Percentiles rank a stretch among this genome's conserved stretches.
Evolutionary conservation across 2,113 vertebrate species (phyloP).

Genomic region (Salvelinus fontinalis): DNA sequence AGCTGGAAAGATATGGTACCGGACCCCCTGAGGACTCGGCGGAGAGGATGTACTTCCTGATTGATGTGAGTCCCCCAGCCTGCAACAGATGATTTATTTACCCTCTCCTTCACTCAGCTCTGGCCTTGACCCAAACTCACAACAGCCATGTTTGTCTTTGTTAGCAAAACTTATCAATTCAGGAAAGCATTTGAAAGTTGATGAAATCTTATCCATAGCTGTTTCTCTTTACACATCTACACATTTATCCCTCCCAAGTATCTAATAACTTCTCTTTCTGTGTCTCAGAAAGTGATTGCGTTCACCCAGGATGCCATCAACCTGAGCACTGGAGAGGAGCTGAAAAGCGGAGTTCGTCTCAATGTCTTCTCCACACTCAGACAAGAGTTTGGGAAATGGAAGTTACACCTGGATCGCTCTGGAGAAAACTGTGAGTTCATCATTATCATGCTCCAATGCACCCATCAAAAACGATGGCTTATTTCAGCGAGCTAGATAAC

Average conservation of each 20-base stretch:
- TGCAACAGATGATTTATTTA: too few relatives aligned
- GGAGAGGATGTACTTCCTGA: constrained; percentile 63
- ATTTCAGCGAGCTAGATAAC: too few relatives aligned
- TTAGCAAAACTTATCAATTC: too few relatives aligned
- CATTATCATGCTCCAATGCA: background rate
- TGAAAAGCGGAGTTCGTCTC: constrained; percentile 12
- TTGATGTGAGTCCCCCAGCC: constrained; percentile 60
- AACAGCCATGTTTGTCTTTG: too few relatives aligned
- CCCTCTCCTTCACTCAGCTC: too few relatives aligned
- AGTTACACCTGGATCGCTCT: fast-evolving
- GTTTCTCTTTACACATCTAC: background rate
- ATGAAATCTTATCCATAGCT: too few relatives aligned
- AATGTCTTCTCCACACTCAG: constrained; percentile 78
- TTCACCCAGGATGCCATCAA: constrained; percentile 74
- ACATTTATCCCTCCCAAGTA: background rate
- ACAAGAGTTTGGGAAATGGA: constrained; percentile 74
- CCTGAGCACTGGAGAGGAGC: constrained; percentile 76
- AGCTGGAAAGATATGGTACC: constrained; percentile 67
- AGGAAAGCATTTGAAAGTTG: too few relatives aligned
- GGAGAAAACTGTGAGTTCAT: constrained; percentile 64
- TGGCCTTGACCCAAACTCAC: too few relatives aligned
- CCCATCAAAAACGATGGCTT: background rate
- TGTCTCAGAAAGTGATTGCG: constrained; percentile 74
- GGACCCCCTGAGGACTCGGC: constrained; percentile 62
- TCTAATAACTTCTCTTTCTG: background rate